Evolutionary conservation across 1,140 invertebrate species (phyloP), one percentile per base, ranked within the genome.

Genomic region (Chironomus striatipennis): DNA sequence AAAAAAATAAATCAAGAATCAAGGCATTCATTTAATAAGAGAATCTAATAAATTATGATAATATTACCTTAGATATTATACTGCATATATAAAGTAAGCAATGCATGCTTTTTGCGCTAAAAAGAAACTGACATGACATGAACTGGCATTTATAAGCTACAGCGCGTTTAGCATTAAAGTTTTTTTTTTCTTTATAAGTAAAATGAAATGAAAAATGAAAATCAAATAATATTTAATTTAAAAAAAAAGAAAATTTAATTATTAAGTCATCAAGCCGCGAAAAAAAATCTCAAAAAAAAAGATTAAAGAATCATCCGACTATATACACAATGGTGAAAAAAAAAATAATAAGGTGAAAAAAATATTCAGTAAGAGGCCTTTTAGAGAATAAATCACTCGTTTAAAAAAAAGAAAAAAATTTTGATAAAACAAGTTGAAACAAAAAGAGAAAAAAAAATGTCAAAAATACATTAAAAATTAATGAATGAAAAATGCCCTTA

Each of bases 51-150:
- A 15, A 12, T n/a, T 57, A 34, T n/a, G 47, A 57, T 57, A n/a
- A 57, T 57, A 57, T 57, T 57, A 57, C 47, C n/a, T 57, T 57
- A 57, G 47, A 57, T 57, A 57, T 57, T 57, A n/a, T n/a, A 57
- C 9, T 47, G 43, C 47, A 57, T 57, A n/a, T 57, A 57, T 57
- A 10, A 57, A 57, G 12, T 57, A 57, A 57, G 47, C 47, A 57
- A 57, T 57, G 12, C 24, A 34, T n/a, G 47, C 47, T 57, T 57
- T 15, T 57, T 57, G 47, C 47, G 47, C 47, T 57, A n/a, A 57
- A 57, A n/a, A 57, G 15, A 57, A 57, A 57, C 47, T 57, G 47
- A 57, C 24, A 34, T 34, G 24, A 34, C 24, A 57, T 57, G 47
- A 57, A 57, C 47, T 57, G 47, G 47, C 47, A 57, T 57, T 57